These are phyloP conservation scores for Hermaeophaga mercurialis DNA, from an alignment of 2,888 invertebrate species.

Conservation along the genomic window DNA sequence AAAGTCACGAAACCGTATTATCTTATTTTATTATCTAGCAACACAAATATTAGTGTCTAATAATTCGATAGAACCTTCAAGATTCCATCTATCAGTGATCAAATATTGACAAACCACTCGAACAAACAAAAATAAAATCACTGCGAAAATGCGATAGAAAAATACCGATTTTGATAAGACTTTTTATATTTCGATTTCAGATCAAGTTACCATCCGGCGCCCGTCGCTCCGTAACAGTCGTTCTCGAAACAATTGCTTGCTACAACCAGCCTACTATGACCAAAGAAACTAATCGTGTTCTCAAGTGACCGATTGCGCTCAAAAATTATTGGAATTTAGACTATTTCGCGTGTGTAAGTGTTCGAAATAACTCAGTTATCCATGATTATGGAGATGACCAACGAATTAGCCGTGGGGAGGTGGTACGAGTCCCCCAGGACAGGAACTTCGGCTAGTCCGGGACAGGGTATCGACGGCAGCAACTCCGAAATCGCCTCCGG, in stretches of 20 bases:
- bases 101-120: slow-evolving; percentile 27
- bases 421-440: slow-evolving; percentile 60
- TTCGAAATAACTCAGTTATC: slow-evolving; percentile 41
- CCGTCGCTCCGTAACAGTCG: slow-evolving; percentile 40
- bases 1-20: background rate
- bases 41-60: slow-evolving; percentile 14
- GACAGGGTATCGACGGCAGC: slow-evolving; percentile 50
- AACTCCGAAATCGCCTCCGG: slow-evolving; percentile 55
- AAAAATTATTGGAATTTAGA: slow-evolving; percentile 5
- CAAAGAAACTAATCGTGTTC: slow-evolving; percentile 31
- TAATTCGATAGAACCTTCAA: slow-evolving; percentile 23
- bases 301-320: slow-evolving; percentile 18
- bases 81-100: slow-evolving; percentile 18
- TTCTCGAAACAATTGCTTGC: slow-evolving; percentile 33
- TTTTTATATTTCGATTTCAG: slow-evolving; percentile 31
- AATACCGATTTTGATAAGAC: background rate
- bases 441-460: slow-evolving; percentile 55
- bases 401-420: slow-evolving; percentile 56
- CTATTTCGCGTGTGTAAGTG: slow-evolving; percentile 48
- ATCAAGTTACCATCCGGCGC: slow-evolving; percentile 31
- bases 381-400: slow-evolving; percentile 61
- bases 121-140: slow-evolving; percentile 31
- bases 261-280: slow-evolving; percentile 32
- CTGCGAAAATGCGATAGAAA: slow-evolving; percentile 32
- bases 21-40: slow-evolving; percentile 2